phyloP scores from a whole-genome alignment of 2,797 vertebrate genomes.

The Phoeniculus purpureus region DNA sequence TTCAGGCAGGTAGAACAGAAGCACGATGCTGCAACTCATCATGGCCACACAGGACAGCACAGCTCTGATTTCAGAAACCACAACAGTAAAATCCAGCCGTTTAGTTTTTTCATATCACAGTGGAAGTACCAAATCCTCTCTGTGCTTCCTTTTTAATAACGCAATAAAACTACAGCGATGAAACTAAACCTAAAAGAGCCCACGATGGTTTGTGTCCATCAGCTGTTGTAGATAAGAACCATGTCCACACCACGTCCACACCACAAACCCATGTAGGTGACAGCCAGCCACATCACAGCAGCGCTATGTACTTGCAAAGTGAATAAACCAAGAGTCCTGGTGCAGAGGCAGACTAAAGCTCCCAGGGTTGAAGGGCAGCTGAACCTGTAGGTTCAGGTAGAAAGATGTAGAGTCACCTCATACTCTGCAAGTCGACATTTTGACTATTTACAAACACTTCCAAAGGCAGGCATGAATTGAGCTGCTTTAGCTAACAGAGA shows the following conservation, averaged over 20 bases:
- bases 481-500: not conserved
- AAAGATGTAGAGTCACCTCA: not conserved
- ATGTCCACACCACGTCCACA: fast-evolving
- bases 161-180: not conserved
- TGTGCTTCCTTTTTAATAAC: not conserved
- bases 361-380: not conserved
- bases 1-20: not conserved
- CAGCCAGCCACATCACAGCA: fast-evolving
- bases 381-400: not conserved
- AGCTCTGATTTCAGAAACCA: not conserved
- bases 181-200: not conserved
- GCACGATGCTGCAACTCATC: not conserved
- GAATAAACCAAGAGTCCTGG: not conserved
- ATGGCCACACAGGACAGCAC: not conserved
- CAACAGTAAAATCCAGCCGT: not conserved
- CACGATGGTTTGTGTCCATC: not conserved
- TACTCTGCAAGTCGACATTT: not conserved
- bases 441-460: not conserved
- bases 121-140: not conserved
- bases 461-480: not conserved
- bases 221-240: not conserved
- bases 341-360: fast-evolving
- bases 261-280: not conserved
- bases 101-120: not conserved
- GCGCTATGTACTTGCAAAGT: not conserved